Conservation (phyloP, 2,113 vertebrate genomes). For the Rhineura floridana region DNA sequence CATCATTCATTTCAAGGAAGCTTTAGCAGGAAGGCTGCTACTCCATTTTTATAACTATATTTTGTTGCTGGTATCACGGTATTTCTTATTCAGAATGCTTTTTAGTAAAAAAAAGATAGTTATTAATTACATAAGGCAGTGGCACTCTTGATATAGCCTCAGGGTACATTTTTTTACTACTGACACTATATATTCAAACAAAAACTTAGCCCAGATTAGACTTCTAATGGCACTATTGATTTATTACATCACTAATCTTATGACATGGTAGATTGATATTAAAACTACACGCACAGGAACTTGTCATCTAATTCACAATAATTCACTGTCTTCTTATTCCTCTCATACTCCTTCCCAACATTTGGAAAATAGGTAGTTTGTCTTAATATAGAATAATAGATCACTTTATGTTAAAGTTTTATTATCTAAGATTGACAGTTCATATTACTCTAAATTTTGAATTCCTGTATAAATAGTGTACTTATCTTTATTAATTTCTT, state of each 20-base stretch:
- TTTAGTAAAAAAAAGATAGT: constrained; percentile 50
- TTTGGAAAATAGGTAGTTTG: constrained; percentile 18
- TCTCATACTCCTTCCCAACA: constrained; percentile 11
- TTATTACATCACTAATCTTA: constrained; percentile 39
- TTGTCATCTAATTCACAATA: constrained; percentile 31
- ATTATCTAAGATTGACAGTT: background rate
- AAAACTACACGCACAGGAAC: background rate
- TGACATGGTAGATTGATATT: constrained; percentile 31
- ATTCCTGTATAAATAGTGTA: background rate
- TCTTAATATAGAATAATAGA: background rate
- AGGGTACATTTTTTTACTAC: constrained; percentile 54
- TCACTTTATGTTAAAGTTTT: background rate
- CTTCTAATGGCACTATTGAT: constrained; percentile 49
- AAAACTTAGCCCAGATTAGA: constrained; percentile 48
- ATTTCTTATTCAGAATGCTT: constrained; percentile 19
- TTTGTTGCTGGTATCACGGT: constrained; percentile 29
- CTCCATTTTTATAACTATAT: constrained; percentile 23
- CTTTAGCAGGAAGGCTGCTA: background rate
- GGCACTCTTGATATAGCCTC: constrained; percentile 45
- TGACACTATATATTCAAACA: constrained; percentile 54
- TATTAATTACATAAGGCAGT: constrained; percentile 43
- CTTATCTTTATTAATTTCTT: background rate
- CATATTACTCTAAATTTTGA: background rate
- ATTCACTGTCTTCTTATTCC: background rate
- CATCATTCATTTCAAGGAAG: background rate